These are phyloP conservation scores for Erebia epiphron DNA, from an alignment of 2,888 invertebrate genomes.

Conservation along the genomic window DNA sequence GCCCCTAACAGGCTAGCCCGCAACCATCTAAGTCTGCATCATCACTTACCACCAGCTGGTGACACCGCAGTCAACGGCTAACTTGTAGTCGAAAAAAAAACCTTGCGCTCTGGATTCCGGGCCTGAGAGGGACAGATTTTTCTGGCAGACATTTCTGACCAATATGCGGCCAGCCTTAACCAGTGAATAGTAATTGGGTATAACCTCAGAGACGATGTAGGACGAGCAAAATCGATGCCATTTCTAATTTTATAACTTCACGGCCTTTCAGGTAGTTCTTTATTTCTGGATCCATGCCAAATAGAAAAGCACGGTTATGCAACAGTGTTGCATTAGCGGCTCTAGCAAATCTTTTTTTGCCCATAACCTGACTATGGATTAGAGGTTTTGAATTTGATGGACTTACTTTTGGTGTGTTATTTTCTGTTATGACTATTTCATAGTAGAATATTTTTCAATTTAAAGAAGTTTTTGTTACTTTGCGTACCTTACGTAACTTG, in stretches of 20 bases:
- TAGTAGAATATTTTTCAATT: no score
- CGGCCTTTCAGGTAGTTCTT: constrained; percentile 36
- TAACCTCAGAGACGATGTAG: constrained; percentile 25
- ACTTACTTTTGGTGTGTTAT: background rate
- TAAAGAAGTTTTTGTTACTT: no score
- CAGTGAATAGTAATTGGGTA: constrained; percentile 15
- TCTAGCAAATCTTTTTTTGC: background rate
- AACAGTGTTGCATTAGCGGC: constrained; percentile 24
- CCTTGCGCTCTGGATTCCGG: no score
- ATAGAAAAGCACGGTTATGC: constrained; percentile 27
- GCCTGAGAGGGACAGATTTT: no score
- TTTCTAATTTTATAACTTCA: constrained; percentile 41
- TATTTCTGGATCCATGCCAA: constrained; percentile 37
- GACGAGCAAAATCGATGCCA: constrained; percentile 37
- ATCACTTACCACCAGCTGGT: no score
- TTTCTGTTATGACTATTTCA: background rate
- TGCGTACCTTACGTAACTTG: no score
- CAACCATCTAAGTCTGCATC: no score
- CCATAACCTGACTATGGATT: constrained; percentile 21
- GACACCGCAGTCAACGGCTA: no score
- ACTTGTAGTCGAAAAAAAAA: no score
- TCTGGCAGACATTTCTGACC: no score
- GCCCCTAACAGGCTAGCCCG: no score
- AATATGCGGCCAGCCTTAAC: constrained; percentile 1
- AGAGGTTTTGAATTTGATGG: constrained; percentile 7